Evolutionary conservation across 2,113 vertebrate species (phyloP).

Genomic region (Chaetodon trifascialis): DNA sequence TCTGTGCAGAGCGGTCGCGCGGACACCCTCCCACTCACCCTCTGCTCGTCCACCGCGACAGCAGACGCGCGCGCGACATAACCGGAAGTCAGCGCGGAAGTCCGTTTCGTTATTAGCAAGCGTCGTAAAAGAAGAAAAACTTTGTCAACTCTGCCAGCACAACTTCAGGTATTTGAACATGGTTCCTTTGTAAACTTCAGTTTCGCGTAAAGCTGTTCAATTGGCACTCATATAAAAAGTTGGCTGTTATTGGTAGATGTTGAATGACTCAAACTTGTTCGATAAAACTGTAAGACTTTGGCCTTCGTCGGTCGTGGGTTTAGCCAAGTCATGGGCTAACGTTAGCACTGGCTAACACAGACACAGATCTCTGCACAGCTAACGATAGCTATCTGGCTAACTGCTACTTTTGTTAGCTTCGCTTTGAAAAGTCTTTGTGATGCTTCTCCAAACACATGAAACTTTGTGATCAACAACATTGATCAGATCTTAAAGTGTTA

Average conservation of each 20-base stretch:
- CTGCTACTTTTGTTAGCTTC: constrained; percentile 18
- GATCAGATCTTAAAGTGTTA: too few relatives aligned
- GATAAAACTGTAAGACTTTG: not conserved
- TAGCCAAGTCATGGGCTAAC: constrained; percentile 71
- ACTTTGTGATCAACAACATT: too few relatives aligned
- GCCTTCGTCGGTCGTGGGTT: constrained; percentile 16
- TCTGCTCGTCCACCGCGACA: constrained; percentile 13
- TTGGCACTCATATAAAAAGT: rapidly evolving
- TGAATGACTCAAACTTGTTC: rapidly evolving
- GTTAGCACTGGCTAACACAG: constrained; percentile 46
- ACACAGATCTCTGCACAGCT: not conserved
- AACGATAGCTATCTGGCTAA: constrained; percentile 23
- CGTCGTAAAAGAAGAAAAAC: constrained; percentile 3
- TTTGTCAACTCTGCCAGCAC: not conserved
- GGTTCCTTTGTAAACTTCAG: rapidly evolving
- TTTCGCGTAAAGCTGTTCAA: not conserved
- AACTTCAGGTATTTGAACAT: constrained; percentile 46
- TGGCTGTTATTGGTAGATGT: not conserved
- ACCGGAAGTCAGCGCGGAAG: constrained; percentile 20
- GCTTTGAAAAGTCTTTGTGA: constrained; percentile 10
- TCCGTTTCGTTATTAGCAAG: not conserved
- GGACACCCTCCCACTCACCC: constrained; percentile 23
- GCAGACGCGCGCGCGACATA: not conserved
- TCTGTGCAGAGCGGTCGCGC: constrained; percentile 10
- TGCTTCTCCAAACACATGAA: not conserved